Conservation (phyloP, 2,888 invertebrate species). For the Dryobotodes eremita region DNA sequence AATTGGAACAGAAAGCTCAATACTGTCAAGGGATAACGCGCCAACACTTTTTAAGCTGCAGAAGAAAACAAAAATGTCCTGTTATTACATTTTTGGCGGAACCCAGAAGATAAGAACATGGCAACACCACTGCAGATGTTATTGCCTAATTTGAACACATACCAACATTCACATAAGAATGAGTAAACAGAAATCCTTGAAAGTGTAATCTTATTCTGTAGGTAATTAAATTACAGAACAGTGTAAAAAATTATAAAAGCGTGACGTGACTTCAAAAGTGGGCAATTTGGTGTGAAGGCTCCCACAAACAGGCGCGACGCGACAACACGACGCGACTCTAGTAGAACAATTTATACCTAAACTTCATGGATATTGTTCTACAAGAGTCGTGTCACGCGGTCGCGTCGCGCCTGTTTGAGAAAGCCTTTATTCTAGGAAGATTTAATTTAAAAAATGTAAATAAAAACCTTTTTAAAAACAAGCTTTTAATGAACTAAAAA, state of each 20-base stretch:
- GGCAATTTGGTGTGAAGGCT: background rate
- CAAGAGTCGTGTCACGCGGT: too few relatives aligned
- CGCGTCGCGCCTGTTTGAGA: too few relatives aligned
- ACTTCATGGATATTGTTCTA: too few relatives aligned
- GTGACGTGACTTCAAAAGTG: conserved; percentile 10
- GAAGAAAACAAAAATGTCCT: background rate
- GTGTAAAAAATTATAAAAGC: conserved; percentile 30
- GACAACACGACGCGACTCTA: too few relatives aligned
- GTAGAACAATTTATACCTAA: too few relatives aligned
- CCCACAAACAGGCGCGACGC: too few relatives aligned
- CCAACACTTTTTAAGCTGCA: conserved; percentile 19
- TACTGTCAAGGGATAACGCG: conserved; percentile 19
- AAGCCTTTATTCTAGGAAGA: too few relatives aligned
- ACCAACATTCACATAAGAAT: conserved; percentile 29
- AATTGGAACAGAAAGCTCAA: conserved; percentile 25
- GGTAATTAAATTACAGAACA: conserved; percentile 22
- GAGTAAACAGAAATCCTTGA: conserved; percentile 61
- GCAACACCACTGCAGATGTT: conserved; percentile 47
- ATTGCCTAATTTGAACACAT: conserved; percentile 60
- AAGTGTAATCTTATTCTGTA: conserved; percentile 45
- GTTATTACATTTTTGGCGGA: conserved; percentile 38
- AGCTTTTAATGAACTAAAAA: too few relatives aligned
- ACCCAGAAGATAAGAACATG: conserved; percentile 43
- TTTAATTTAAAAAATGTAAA: too few relatives aligned
- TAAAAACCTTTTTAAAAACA: too few relatives aligned